Conservation (phyloP, 2,888 invertebrate genomes). For the Nephrotoma guestfalica region DNA sequence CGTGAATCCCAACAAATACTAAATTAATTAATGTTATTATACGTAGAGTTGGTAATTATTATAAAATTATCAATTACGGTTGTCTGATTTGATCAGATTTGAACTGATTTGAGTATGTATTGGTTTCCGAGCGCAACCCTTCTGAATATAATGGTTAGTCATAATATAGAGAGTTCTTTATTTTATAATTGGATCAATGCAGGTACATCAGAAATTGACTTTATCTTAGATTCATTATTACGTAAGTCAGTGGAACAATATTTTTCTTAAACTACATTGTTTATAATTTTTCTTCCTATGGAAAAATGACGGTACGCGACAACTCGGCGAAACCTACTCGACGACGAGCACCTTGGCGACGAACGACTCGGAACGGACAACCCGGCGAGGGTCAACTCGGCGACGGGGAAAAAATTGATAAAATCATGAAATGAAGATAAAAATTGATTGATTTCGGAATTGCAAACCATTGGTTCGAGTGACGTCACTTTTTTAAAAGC, state of each 20-base stretch:
- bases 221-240: background rate
- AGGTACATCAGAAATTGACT: background rate
- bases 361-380: no score
- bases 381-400: no score
- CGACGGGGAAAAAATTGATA: no score
- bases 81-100: background rate
- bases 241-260: background rate
- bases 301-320: no score
- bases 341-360: no score
- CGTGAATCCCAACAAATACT: background rate
- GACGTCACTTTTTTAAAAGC: no score
- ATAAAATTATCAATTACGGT: background rate
- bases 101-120: background rate
- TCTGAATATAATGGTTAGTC: background rate
- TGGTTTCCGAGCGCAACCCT: background rate
- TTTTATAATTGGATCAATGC: background rate
- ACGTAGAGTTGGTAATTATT: background rate
- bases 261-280: background rate
- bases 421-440: no score
- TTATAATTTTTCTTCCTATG: background rate
- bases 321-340: no score
- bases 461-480: no score
- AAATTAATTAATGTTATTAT: background rate
- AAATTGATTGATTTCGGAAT: no score
- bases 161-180: background rate